Percentiles rank a stretch among this genome's conserved stretches.
phyloP scores from a whole-genome alignment of 2,888 invertebrate genomes.

The Stomorhina lunata region DNA sequence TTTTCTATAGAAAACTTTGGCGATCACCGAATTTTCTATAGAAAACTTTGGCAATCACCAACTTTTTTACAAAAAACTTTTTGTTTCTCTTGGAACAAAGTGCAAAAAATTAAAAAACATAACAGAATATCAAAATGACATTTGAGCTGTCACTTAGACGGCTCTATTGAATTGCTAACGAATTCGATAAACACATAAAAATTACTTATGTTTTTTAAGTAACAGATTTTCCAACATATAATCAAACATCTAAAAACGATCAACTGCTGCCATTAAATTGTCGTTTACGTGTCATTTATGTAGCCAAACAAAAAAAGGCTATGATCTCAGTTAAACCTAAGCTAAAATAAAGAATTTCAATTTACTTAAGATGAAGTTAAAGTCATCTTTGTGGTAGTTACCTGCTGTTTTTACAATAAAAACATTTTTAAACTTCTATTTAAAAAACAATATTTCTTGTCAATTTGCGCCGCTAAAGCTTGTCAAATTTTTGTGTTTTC shows the following conservation, averaged over 20 bases:
- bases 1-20: too few species aligned
- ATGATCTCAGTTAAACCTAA: not conserved
- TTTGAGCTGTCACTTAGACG: conserved; percentile 64
- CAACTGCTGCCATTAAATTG: not conserved
- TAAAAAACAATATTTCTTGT: conserved; percentile 14
- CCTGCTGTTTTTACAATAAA: conserved; percentile 39
- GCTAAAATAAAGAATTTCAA: not conserved
- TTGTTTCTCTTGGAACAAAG: too few species aligned
- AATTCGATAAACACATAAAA: conserved; percentile 23
- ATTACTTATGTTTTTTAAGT: not conserved
- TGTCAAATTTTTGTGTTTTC: conserved; percentile 44
- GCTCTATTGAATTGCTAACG: conserved; percentile 58
- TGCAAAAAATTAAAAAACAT: conserved; percentile 4
- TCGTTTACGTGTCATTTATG: not conserved
- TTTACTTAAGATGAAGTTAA: conserved; percentile 5
- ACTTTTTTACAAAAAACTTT: conserved; percentile 37
- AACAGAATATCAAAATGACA: conserved; percentile 62
- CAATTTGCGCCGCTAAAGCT: conserved; percentile 1
- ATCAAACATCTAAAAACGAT: not conserved
- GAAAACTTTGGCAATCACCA: too few species aligned
- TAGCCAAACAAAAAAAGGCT: not conserved
- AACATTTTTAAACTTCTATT: conserved; percentile 8
- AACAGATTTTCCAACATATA: not conserved
- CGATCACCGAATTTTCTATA: too few species aligned
- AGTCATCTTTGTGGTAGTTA: not conserved